Percentiles rank a stretch among this genome's conserved stretches.
Evolutionary conservation across 2,113 vertebrate species (phyloP).

Genomic region (Colinus virginianus): DNA sequence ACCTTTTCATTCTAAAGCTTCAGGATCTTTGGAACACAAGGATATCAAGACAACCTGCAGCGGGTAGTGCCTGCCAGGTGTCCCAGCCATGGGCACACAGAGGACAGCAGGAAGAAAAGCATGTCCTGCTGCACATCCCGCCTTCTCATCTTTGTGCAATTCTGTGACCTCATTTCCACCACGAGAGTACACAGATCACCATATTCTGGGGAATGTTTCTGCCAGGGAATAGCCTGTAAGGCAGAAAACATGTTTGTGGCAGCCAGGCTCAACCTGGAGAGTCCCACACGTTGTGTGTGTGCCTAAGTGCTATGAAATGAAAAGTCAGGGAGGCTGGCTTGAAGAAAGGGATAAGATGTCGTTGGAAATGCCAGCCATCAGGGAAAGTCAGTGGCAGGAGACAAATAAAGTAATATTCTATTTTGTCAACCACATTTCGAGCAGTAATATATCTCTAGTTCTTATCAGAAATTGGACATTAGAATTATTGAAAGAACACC

Average conservation of each 20-base stretch:
- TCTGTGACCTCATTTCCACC: background rate
- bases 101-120: accelerated
- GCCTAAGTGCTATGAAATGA: background rate
- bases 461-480: background rate
- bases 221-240: background rate
- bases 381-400: background rate
- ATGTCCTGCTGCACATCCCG: background rate
- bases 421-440: background rate
- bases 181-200: accelerated
- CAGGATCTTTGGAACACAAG: background rate
- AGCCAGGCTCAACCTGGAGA: background rate
- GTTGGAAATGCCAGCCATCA: background rate
- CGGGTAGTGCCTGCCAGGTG: background rate
- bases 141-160: background rate
- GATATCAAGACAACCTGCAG: background rate
- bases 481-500: background rate
- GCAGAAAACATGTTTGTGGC: background rate
- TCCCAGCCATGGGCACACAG: accelerated
- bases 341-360: background rate
- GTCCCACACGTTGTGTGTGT: background rate
- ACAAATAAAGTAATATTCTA: background rate
- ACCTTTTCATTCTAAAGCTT: background rate
- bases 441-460: background rate
- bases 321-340: background rate
- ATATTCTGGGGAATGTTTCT: background rate